Base-by-base conservation (phyloP, 1,140 invertebrate genomes). In the Leptonema lineaticorne region DNA sequence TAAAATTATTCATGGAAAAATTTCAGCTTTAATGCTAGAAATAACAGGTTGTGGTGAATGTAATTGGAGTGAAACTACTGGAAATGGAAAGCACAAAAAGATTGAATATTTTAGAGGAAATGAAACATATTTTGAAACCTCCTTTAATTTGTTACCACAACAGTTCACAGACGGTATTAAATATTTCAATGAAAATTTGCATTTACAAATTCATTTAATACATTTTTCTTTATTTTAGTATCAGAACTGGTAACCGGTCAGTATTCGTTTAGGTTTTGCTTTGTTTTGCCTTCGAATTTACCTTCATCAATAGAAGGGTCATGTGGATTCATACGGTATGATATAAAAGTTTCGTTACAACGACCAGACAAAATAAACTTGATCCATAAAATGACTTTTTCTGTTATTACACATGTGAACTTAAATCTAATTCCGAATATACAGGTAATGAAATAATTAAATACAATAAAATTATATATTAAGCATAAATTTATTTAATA, bases 121-220 rank as follows among this genome's bases (percentile, higher is more conserved):
- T 26, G 50, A 67, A n/a, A 58, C 29, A 24, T 67, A 67, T 26
- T 67, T 67, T 16, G 20, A 67, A 57, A 58, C 50, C 2, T 26
- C 18, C 9, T 37, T 20, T 18, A 28, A 53, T 22, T 67, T 67
- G 16, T 18, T 37, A 14, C 1, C 11, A 37, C 1, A 30, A 30
- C 58, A 30, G 16, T 30, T 11, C 11, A 30, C n/a, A 3, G 3
- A 57, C 1, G 22, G 48, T 53, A 53, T 24, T 9, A 2, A 6
- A 2, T 11, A 2, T 3, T 53, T 53, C n/a, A 53, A 53, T 53
- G n/a, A 24, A 24, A 3, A 53, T 6, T 53, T 9, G 9, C 18
- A 53, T 16, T 18, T 53, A 6, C 2, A 3, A 53, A 20, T 53
- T 53, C 11, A 24, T 16, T 3, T 6, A 3, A 53, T 24, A 53